phyloP scores from a whole-genome alignment of 2,888 invertebrate species.

The Imbricaverruca yamaguchii region DNA sequence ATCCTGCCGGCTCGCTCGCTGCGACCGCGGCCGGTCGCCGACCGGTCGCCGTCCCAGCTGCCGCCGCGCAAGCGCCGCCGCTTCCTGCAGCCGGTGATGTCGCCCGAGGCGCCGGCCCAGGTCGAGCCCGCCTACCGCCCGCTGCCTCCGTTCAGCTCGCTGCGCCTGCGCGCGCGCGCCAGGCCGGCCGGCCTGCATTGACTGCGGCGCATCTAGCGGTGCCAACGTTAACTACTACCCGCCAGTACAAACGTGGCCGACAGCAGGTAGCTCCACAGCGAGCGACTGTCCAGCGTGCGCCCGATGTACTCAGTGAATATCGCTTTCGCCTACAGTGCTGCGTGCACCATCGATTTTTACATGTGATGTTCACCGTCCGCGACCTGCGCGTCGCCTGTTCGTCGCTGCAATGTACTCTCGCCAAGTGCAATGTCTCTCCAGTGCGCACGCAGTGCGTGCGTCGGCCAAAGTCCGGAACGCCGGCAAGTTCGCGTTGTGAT shows the following conservation, averaged over 20 bases:
- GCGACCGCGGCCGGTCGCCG: neutral
- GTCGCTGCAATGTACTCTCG: too few relatives aligned
- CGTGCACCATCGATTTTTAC: too few relatives aligned
- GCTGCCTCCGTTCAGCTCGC: neutral
- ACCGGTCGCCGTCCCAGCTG: neutral
- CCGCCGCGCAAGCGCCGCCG: neutral
- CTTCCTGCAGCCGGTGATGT: neutral
- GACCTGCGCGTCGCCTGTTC: too few relatives aligned
- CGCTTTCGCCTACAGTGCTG: too few relatives aligned
- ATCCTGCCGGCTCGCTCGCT: neutral
- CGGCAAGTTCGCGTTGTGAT: neutral
- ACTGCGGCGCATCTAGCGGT: neutral
- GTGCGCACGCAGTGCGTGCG: too few relatives aligned
- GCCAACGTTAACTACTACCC: neutral
- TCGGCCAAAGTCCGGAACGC: too few relatives aligned
- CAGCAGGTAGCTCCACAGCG: neutral
- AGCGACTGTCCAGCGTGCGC: too few relatives aligned
- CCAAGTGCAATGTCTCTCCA: too few relatives aligned
- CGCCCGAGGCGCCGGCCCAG: neutral
- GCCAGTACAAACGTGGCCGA: neutral
- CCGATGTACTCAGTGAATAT: too few relatives aligned
- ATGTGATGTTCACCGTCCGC: too few relatives aligned
- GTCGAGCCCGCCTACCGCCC: neutral
- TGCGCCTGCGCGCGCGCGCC: neutral
- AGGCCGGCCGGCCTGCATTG: neutral